Conservation (phyloP, 1,140 invertebrate species). For the Proctacanthus coquilletti region DNA sequence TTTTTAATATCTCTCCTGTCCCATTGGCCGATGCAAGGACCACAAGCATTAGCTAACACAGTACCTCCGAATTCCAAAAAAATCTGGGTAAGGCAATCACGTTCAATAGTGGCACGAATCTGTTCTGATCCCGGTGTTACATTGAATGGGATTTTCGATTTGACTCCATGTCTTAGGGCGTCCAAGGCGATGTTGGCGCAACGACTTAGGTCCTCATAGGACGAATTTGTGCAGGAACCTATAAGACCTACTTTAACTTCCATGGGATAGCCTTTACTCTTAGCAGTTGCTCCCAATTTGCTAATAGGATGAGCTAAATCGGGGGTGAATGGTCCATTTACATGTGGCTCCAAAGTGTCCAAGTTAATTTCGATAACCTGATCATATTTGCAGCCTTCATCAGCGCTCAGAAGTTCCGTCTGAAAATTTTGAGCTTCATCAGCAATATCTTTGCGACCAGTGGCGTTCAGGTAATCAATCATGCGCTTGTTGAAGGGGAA, state of each 20-base stretch:
- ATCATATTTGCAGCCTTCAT: constrained; percentile 70
- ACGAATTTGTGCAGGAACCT: constrained; percentile 95
- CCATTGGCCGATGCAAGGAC: constrained; percentile 99
- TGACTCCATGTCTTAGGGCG: constrained; percentile 81
- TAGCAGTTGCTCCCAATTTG: constrained; percentile 64
- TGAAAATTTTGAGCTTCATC: constrained; percentile 56
- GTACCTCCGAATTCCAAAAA: constrained; percentile 48
- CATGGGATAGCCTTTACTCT: constrained; percentile 81
- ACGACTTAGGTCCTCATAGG: constrained; percentile 94
- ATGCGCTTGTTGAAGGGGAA: constrained; percentile 92
- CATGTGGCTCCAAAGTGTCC: constrained; percentile 75
- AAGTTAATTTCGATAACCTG: constrained; percentile 56
- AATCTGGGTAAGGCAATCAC: constrained; percentile 82
- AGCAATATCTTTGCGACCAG: constrained; percentile 60
- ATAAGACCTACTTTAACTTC: constrained; percentile 91
- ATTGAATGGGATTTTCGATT: constrained; percentile 85
- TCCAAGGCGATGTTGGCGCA: constrained; percentile 82
- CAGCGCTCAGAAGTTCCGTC: constrained; percentile 57
- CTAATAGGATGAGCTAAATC: constrained; percentile 90
- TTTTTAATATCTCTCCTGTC: constrained; percentile 94
- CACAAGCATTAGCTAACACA: constrained; percentile 95
- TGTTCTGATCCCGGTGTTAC: constrained; percentile 96
- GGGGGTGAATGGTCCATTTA: constrained; percentile 96
- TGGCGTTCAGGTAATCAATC: constrained; percentile 80
- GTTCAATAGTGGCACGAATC: constrained; percentile 90